Conservation (phyloP, 2,888 invertebrate species). For the Melieria crassipennis region DNA sequence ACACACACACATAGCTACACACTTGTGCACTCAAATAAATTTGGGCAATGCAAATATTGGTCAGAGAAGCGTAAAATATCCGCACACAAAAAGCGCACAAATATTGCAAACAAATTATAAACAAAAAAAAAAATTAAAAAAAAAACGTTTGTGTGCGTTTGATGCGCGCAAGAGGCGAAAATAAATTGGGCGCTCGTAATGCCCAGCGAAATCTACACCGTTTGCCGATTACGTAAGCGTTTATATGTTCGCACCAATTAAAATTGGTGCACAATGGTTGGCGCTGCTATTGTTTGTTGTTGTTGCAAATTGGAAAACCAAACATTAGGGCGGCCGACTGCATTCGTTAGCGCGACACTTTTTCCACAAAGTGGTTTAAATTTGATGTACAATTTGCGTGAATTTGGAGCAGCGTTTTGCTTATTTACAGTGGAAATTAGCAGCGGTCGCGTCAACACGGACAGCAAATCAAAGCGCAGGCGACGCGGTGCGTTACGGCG, state of each 20-base stretch:
- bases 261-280: slow-evolving; percentile 1
- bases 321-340: too few species aligned
- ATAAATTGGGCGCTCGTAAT: background rate
- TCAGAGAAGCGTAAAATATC: too few species aligned
- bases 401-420: too few species aligned
- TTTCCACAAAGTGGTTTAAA: background rate
- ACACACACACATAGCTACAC: too few species aligned
- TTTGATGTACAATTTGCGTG: background rate
- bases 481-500: too few species aligned
- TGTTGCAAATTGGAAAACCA: background rate
- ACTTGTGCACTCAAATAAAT: too few species aligned
- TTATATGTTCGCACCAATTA: background rate
- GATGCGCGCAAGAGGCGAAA: too few species aligned
- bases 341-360: too few species aligned
- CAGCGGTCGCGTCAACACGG: background rate
- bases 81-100: background rate
- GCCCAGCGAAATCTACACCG: slow-evolving; percentile 23
- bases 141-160: too few species aligned
- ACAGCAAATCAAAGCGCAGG: too few species aligned
- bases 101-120: background rate
- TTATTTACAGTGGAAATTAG: background rate
- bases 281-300: background rate
- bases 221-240: slow-evolving; percentile 23
- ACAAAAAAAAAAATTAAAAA: background rate
- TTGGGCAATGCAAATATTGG: too few species aligned